Percentiles rank a stretch among this genome's conserved stretches.
Evolutionary conservation across 2,113 vertebrate species (phyloP).

Genomic region (Cephalopholis sonnerati): DNA sequence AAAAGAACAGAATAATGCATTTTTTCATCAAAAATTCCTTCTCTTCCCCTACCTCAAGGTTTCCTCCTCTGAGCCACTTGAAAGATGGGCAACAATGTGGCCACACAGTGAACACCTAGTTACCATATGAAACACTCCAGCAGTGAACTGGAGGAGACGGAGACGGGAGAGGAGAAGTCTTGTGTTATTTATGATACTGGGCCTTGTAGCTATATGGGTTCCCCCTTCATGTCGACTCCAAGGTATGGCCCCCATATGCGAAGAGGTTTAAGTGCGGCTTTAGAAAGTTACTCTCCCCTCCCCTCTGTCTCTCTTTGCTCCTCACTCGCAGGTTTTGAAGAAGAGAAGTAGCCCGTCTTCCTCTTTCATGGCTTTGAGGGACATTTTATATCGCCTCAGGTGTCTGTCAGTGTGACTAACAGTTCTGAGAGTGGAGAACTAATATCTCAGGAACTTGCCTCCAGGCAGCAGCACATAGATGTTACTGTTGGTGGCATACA

Average conservation of each 20-base stretch:
- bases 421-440: slow-evolving; percentile 78
- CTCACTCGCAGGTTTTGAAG: slow-evolving; percentile 73
- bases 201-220: slow-evolving; percentile 83
- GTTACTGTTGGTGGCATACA: slow-evolving; percentile 68
- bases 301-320: slow-evolving; percentile 67
- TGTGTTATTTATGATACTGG: slow-evolving; percentile 88
- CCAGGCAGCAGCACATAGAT: slow-evolving; percentile 74
- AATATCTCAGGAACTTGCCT: slow-evolving; percentile 79
- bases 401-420: slow-evolving; percentile 83
- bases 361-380: slow-evolving; percentile 82
- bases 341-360: slow-evolving; percentile 71
- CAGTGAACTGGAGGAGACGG: slow-evolving; percentile 78
- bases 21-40: slow-evolving; percentile 88
- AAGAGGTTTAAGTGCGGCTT: slow-evolving; percentile 76
- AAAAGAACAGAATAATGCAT: slow-evolving; percentile 84
- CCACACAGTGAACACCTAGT: slow-evolving; percentile 87
- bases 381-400: slow-evolving; percentile 81
- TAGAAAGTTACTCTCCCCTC: slow-evolving; percentile 68
- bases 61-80: slow-evolving; percentile 84
- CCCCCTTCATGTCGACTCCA: slow-evolving; percentile 79
- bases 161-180: slow-evolving; percentile 73
- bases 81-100: slow-evolving; percentile 86
- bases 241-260: slow-evolving; percentile 80
- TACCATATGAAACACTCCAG: slow-evolving; percentile 88
- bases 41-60: slow-evolving; percentile 86